A percentile compares a stretch with the other conserved stretches of the same genome.
Conservation (phyloP, 2,888 invertebrate species). For the Antheraea yamamai region DNA sequence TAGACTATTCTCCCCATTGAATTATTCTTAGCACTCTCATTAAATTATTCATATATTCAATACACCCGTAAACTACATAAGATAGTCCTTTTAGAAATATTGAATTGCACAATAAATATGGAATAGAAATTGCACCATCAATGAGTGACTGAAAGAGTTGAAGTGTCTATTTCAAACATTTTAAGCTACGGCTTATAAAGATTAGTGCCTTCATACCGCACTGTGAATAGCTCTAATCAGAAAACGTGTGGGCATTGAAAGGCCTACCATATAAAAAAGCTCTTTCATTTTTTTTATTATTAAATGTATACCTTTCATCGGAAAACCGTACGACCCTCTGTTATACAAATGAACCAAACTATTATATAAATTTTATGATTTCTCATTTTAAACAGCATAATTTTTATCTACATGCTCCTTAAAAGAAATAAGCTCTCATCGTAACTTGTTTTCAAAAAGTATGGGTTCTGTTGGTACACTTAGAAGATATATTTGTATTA, state of each 20-base stretch:
- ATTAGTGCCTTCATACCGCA: background rate
- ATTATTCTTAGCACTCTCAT: background rate
- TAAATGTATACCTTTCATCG: background rate
- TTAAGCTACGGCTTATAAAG: background rate
- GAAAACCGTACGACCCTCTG: background rate
- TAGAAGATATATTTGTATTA: no score
- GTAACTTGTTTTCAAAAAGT: no score
- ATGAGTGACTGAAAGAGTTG: background rate
- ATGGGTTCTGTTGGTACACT: no score
- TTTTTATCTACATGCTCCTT: no score
- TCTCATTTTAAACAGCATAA: no score
- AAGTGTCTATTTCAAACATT: background rate
- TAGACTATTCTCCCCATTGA: background rate
- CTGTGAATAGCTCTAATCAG: slow-evolving; percentile 4
- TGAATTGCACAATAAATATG: background rate
- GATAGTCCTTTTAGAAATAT: no score
- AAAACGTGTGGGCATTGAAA: background rate
- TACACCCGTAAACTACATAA: background rate
- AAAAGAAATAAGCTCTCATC: no score
- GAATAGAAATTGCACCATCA: background rate
- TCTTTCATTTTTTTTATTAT: background rate
- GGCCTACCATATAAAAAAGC: background rate
- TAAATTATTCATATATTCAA: background rate
- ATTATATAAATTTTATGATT: background rate
- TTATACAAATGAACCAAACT: background rate